Percentiles rank a stretch among this genome's conserved stretches.
Conservation (phyloP, 1,140 invertebrate genomes). For the Oscheius sp. region DNA sequence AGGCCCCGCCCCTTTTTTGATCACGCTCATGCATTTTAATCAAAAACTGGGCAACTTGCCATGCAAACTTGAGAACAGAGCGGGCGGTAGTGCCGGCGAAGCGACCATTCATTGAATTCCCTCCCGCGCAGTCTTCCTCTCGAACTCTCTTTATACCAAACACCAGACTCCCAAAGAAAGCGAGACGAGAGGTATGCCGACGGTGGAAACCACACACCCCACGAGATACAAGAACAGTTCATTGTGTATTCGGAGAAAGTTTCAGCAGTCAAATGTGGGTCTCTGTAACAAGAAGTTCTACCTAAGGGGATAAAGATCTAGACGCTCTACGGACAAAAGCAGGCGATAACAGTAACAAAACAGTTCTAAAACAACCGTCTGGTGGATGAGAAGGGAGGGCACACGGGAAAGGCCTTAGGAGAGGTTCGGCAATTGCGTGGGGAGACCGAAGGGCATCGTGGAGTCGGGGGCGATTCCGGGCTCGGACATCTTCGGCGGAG, state of each 20-base stretch:
- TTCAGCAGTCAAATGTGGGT: not conserved
- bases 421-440: slow-evolving; percentile 15
- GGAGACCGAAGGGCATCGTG: slow-evolving; percentile 24
- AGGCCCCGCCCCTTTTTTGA: too few species aligned
- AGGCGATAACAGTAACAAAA: too few species aligned
- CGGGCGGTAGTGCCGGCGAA: not conserved
- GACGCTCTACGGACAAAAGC: not conserved
- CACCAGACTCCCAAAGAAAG: not conserved
- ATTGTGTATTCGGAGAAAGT: not conserved
- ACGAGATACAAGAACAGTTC: not conserved
- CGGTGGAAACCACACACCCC: not conserved
- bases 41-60: not conserved
- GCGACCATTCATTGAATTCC: not conserved
- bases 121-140: not conserved
- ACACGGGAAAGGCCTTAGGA: slow-evolving; percentile 9
- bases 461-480: slow-evolving; percentile 11
- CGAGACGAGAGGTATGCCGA: not conserved
- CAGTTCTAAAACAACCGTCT: not conserved
- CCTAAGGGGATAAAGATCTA: not conserved
- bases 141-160: not conserved
- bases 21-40: too few species aligned
- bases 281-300: slow-evolving; percentile 22
- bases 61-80: not conserved
- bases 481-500: slow-evolving; percentile 6
- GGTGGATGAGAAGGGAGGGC: not conserved